Conservation (phyloP, 2,888 invertebrate genomes). For the Ichneumoninae sp. region DNA sequence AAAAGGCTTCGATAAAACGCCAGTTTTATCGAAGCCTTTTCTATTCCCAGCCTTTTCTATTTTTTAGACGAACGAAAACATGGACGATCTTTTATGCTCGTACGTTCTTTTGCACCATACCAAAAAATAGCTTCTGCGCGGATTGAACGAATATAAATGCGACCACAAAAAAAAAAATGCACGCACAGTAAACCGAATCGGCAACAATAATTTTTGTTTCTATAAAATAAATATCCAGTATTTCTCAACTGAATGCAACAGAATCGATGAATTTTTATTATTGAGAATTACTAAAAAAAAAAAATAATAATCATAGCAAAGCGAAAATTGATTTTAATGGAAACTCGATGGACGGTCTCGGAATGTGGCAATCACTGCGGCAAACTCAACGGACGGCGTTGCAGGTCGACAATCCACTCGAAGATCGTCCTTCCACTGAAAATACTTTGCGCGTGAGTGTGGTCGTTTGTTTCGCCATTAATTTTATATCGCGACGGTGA, state of each 20-base stretch:
- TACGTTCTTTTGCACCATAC: not conserved
- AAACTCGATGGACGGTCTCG: not conserved
- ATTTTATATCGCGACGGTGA: not conserved
- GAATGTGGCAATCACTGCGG: not conserved
- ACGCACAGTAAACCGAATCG: too few species aligned
- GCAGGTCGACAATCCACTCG: not conserved
- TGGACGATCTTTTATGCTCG: not conserved
- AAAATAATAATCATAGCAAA: not conserved
- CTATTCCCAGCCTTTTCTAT: too few species aligned
- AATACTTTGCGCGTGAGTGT: conserved; percentile 42
- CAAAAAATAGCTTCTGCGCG: too few species aligned
- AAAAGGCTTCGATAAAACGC: not conserved
- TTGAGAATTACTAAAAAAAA: too few species aligned
- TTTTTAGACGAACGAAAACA: not conserved
- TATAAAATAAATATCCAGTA: too few species aligned
- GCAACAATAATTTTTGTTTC: too few species aligned
- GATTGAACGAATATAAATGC: too few species aligned
- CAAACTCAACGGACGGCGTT: not conserved
- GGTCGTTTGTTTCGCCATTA: conserved; percentile 27
- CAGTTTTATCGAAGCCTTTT: too few species aligned
- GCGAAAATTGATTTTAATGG: not conserved
- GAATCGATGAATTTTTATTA: too few species aligned
- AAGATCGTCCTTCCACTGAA: conserved; percentile 10
- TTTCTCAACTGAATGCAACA: too few species aligned
- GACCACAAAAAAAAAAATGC: too few species aligned